Evolutionary conservation across 2,113 vertebrate species (phyloP), one percentile per base, ranked within the genome.

Genomic region (Garra rufa): DNA sequence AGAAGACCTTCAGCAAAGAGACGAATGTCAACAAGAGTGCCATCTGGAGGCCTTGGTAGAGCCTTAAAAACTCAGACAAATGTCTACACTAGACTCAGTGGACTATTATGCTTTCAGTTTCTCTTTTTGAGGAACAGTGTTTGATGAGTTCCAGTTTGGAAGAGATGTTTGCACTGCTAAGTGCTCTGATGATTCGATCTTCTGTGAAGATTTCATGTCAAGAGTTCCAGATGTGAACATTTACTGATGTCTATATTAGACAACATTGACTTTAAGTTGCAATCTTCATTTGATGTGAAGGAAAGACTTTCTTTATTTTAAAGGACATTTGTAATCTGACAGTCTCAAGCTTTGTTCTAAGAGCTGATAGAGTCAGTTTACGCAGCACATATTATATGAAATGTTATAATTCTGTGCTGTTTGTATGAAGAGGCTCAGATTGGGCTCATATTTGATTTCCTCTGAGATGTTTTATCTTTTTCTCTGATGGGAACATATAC

Each of bases 31-130:
- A n/a, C 57, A 83, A 65, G 67, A 83, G 55, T 52, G 26, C 50
- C 86, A 81, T 63, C 84, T 94, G 93, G 93, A 94, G 94, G 88
- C 93, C 93, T 9, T 95, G 94, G 94, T 17, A 92, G 92, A 93
- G 28, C 9, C 71, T 19, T 14, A 46, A 46, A 46, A 2, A 46
- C 34, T 34, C 34, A 34, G 34, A 34, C 5, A 5, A 34, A 34
- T 5, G 2, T 34, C 34, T 34, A 34, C 34, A 34, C 44, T 43
- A 75, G 44, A 28, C 44, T 8, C n/a, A 10, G 44, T 46, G 44
- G 44, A 46, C 44, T 46, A 13, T 46, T 46, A 8, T 10, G 3
- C 10, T 46, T 46, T 26, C 9, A 63, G 26, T 81, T 44, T 81
- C 44, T 65, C 61, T 26, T 10, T 34, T 63, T 28, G 59, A 5